A percentile compares a stretch with the other conserved stretches of the same genome.
Evolutionary conservation across 2,113 vertebrate genomes (phyloP).

Genomic region (Neolamprologus hecqui): DNA sequence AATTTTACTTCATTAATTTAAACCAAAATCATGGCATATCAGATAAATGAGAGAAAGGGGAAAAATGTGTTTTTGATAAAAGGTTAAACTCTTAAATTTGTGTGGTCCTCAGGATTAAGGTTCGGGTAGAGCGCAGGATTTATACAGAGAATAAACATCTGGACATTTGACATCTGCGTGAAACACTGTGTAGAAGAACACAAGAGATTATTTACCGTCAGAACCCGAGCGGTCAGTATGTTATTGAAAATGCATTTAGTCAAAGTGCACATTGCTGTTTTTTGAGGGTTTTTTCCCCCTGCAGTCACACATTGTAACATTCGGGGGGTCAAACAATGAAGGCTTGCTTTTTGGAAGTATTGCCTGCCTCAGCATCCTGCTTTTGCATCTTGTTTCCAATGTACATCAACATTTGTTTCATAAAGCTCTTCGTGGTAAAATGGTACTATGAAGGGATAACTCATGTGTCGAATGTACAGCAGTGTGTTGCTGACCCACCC

Average conservation of each 20-base stretch:
- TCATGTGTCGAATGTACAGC: not conserved
- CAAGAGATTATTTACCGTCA: not conserved
- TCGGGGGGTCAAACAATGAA: not conserved
- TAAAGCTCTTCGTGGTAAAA: not conserved
- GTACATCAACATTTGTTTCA: not conserved
- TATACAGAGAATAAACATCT: not conserved
- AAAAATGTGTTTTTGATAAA: not conserved
- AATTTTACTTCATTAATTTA: not conserved
- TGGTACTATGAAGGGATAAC: not conserved
- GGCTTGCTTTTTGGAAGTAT: not conserved
- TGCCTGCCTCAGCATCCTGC: not conserved
- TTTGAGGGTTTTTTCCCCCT: not conserved
- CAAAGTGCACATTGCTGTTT: not conserved
- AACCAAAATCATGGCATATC: not conserved
- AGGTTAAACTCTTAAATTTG: not conserved
- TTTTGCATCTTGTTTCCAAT: not conserved
- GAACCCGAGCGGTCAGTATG: not conserved
- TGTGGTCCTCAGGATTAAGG: not conserved
- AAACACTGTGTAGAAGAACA: not conserved
- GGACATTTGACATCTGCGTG: not conserved
- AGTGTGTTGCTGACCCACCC: slow-evolving; percentile 54
- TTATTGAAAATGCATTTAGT: not conserved
- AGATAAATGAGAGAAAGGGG: not conserved
- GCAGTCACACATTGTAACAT: not conserved
- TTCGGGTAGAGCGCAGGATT: not conserved